Conservation (phyloP, 2,113 vertebrate genomes). For the Hystrix cristata region DNA sequence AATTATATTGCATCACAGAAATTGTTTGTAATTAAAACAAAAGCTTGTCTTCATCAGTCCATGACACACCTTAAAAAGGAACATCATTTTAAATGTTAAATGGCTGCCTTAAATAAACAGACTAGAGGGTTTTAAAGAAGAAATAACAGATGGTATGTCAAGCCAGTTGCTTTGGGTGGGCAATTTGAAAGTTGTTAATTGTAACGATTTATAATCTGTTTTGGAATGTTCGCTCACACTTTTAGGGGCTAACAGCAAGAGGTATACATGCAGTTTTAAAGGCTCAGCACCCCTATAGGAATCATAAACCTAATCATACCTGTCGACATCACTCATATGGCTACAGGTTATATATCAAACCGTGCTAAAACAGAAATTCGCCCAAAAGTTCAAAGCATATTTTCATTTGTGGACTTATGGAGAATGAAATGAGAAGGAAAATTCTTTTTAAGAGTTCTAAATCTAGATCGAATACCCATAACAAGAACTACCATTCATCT, state of each 20-base stretch:
- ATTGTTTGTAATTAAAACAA: conserved; percentile 88
- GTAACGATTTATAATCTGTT: conserved; percentile 87
- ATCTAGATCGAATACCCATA: conserved; percentile 67
- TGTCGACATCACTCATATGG: conserved; percentile 72
- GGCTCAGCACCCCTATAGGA: conserved; percentile 75
- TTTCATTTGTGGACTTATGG: conserved; percentile 81
- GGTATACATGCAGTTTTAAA: conserved; percentile 80
- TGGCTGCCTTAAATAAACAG: conserved; percentile 76
- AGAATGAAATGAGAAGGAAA: conserved; percentile 82
- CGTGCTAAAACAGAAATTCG: conserved; percentile 76
- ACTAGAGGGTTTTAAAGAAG: conserved; percentile 80
- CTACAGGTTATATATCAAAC: conserved; percentile 83
- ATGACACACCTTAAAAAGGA: conserved; percentile 81
- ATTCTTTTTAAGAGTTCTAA: conserved; percentile 78
- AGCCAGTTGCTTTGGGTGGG: conserved; percentile 82
- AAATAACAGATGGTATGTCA: conserved; percentile 86
- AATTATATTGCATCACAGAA: conserved; percentile 85
- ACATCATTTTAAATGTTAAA: conserved; percentile 84
- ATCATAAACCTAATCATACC: conserved; percentile 80
- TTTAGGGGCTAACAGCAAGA: conserved; percentile 81
- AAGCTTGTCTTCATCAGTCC: conserved; percentile 85
- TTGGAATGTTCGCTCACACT: conserved; percentile 82
- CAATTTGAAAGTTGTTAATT: conserved; percentile 86
- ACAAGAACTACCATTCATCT: conserved; percentile 45
- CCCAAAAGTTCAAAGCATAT: conserved; percentile 82